phyloP scores from a whole-genome alignment of 2,113 vertebrate genomes.

The Nipponia nippon region DNA sequence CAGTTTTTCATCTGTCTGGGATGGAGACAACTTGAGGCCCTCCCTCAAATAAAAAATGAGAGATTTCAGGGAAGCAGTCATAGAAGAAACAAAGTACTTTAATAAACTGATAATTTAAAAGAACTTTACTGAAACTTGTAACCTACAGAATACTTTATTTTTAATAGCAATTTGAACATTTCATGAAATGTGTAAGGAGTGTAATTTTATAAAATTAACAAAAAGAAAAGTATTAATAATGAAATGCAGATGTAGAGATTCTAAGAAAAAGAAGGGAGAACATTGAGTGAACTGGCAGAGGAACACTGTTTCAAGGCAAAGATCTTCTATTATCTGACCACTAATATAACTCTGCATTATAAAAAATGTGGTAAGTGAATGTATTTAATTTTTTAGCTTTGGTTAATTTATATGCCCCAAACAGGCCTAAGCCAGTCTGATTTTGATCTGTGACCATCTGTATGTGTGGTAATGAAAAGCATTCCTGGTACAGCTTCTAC shows the following conservation, averaged over 20 bases:
- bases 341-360: background rate
- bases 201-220: background rate
- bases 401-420: background rate
- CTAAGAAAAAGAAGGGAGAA: background rate
- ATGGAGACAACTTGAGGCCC: background rate
- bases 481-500: background rate
- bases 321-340: background rate
- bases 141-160: background rate
- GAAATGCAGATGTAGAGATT: background rate
- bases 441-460: background rate
- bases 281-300: background rate
- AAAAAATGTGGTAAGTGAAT: background rate
- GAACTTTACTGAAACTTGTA: background rate
- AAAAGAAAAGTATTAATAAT: background rate
- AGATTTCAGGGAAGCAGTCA: background rate
- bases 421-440: background rate
- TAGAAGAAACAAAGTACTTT: background rate
- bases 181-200: background rate
- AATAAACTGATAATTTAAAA: background rate
- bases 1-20: background rate
- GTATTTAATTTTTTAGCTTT: background rate
- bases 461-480: background rate
- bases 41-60: background rate
- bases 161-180: background rate
- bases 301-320: background rate